phyloP scores from a whole-genome alignment of 1,140 invertebrate species.

The Zaprionus vittiger region DNA sequence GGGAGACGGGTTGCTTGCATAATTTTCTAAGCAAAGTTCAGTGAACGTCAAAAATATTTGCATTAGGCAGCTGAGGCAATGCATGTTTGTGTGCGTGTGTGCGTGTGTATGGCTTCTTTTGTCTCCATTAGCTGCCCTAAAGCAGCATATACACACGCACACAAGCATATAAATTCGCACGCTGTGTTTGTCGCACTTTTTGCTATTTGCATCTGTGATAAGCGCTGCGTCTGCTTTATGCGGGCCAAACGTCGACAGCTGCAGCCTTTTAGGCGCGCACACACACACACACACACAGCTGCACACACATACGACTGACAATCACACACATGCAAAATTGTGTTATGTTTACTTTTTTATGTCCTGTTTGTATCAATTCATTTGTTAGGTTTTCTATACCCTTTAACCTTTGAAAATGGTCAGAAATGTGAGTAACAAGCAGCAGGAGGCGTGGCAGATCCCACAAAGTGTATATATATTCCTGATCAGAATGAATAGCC shows the following conservation, averaged over 20 bases:
- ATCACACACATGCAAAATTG: slow-evolving; percentile 22
- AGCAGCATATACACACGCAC: slow-evolving; percentile 30
- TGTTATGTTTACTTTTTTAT: slow-evolving; percentile 72
- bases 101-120: slow-evolving; percentile 59
- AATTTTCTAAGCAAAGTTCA: slow-evolving; percentile 82
- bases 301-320: slow-evolving; percentile 10
- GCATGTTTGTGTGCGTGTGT: slow-evolving; percentile 43
- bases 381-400: slow-evolving; percentile 53
- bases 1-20: slow-evolving; percentile 58
- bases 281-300: slow-evolving; percentile 8
- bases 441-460: too few species aligned
- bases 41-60: slow-evolving; percentile 83
- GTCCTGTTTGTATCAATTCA: slow-evolving; percentile 76
- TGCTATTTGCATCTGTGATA: slow-evolving; percentile 78
- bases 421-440: too few species aligned
- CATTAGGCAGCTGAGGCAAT: slow-evolving; percentile 53
- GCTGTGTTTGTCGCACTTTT: slow-evolving; percentile 50
- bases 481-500: too few species aligned
- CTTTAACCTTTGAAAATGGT: slow-evolving; percentile 10
- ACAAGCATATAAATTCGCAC: slow-evolving; percentile 26
- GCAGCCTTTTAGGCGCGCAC: slow-evolving; percentile 66
- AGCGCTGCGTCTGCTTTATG: slow-evolving; percentile 73
- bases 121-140: slow-evolving; percentile 56
- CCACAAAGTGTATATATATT: too few species aligned
- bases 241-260: slow-evolving; percentile 71